Base-by-base conservation (phyloP, 1,140 invertebrate species). In the Drosophila virilis region DNA sequence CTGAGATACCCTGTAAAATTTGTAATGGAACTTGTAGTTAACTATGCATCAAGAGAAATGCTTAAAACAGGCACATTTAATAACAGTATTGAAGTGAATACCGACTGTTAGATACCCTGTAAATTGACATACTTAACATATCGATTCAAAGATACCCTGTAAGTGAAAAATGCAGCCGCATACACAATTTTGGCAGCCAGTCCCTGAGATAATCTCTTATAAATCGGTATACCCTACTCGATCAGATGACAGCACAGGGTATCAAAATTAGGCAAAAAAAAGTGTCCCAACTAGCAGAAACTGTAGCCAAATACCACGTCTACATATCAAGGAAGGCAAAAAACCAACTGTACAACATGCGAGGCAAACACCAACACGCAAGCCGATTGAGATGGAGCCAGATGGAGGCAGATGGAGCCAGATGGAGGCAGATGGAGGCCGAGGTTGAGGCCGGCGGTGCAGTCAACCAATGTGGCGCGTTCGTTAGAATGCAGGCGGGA, bases 331-430 rank as follows among this genome's bases (percentile, higher is more conserved):
- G 72, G 60, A 40, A 64, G 57, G 79, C 70, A 65, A 61, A 61
- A 76, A 76, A 72, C 66, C 82, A 84, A 83, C 80, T 83, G 80
- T 76, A 72, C 80, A 82, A 79, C 80, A 82, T 75, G 65, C 57
- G 75, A 81, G 74, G 57, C 68, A 37, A 57, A 45, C 68, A 50
- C 45, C 46, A 32, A 65, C 60, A 64, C 72, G 48, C 57, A 59
- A 74, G 48, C 28, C 35, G 54, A 48, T 48, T 48, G 46, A 70
- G 60, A 45, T 72, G 73, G 69, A 67, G 48, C 68, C 62, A 50
- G 7, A 40, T 58, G 55, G 8, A 43, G 54, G 10, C 37, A 7
- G 50, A n/a, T n/a, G n/a, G n/a, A n/a, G 22, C 2, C 22, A 59
- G 60, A 45, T 72, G 73, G 75, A 73, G 48, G 74, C 69, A 58